Base-by-base conservation (phyloP, 2,113 vertebrate genomes). In the Ammodytes marinus region DNA sequence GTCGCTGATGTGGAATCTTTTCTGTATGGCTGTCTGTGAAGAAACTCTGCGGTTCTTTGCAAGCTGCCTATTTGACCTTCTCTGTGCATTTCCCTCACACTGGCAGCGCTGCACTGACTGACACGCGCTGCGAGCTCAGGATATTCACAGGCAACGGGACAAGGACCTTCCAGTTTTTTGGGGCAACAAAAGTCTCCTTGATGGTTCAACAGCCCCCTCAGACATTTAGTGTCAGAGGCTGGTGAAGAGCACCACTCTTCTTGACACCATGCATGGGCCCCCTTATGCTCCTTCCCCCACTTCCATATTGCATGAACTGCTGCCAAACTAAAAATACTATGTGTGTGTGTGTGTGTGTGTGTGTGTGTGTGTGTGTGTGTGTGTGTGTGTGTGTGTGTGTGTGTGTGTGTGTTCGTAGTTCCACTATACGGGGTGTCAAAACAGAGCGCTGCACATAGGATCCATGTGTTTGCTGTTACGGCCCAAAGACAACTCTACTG, bases 31-130 rank as follows among this genome's bases (percentile, higher is more conserved):
- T 87, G 88, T 90, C 91, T 93, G 91, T 90, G 91, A 94, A 91
- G 88, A 91, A 92, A 92, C 84, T 88, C 81, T 90, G 92, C 10
- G 93, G 93, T 94, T 94, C 92, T 94, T 93, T 85, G 79, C 87
- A 90, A 94, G 88, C 93, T 92, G 93, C 92, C 89, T 93, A 95
- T 95, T 95, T 94, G 79, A 94, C 89, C 89, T 89, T 83, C 86
- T 79, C 79, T 77, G 47, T 89, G 84, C 89, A 86, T 84, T 86
- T 87, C 58, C 68, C 89, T 90, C 88, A 88, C 86, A 84, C 85
- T 84, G 82, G 85, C 65, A 66, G 74, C 52, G 39, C 73, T 77
- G 69, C 84, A 80, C 52, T 87, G 81, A 93, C 88, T 87, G 81
- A 93, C 88, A 90, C 80, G 77, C 86, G 86, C 90, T 84, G 72